Percentiles rank a stretch among this genome's conserved stretches.
Conservation (phyloP, 1,140 invertebrate genomes). For the Manduca sexta region DNA sequence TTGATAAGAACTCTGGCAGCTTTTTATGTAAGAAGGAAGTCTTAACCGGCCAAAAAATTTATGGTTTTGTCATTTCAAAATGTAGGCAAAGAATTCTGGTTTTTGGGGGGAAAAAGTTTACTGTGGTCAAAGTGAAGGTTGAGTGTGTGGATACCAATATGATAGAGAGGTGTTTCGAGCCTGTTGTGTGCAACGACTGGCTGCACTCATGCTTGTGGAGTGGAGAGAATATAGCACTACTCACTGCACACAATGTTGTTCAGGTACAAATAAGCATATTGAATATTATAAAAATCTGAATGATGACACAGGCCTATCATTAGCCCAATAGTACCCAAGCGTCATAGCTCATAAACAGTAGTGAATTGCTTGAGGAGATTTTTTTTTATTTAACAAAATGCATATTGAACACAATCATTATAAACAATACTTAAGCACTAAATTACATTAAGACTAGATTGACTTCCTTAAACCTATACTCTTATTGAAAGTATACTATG, state of each 20-base stretch:
- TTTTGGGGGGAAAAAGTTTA: constrained; percentile 58
- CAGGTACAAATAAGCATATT: constrained; percentile 30
- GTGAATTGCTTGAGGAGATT: too few species aligned
- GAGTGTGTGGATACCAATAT: not conserved
- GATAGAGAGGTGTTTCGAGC: constrained; percentile 15
- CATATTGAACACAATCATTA: too few species aligned
- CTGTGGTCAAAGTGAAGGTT: constrained; percentile 11
- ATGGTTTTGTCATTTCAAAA: constrained; percentile 38
- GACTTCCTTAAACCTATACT: too few species aligned
- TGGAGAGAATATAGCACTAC: constrained; percentile 24
- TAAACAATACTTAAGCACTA: too few species aligned
- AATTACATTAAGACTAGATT: too few species aligned
- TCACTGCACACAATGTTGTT: constrained; percentile 60
- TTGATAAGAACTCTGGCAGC: constrained; percentile 17
- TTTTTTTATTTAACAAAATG: too few species aligned
- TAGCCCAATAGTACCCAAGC: too few species aligned
- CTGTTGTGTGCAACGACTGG: constrained; percentile 50
- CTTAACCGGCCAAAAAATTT: constrained; percentile 51
- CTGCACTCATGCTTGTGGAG: constrained; percentile 43
- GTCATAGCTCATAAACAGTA: too few species aligned
- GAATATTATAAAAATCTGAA: too few species aligned
- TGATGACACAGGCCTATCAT: too few species aligned
- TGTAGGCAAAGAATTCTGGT: constrained; percentile 31
- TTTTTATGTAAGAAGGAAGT: constrained; percentile 25
- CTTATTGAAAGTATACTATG: too few species aligned